Conservation (phyloP, 2,888 invertebrate species). For the Emesis furor region DNA sequence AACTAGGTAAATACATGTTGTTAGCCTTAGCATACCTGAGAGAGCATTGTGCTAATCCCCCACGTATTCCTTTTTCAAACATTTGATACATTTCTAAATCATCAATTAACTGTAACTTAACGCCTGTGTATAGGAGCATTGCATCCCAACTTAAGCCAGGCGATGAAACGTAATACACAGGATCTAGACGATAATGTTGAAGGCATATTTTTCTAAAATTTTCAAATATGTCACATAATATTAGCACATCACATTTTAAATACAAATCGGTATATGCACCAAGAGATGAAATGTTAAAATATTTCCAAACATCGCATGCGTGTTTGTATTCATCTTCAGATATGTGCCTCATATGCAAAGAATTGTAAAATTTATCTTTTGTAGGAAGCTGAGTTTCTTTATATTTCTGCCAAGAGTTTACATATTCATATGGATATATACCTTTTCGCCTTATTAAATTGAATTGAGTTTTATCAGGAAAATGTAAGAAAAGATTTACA, state of each 20-base stretch:
- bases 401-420: conserved; percentile 46
- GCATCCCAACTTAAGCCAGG: conserved; percentile 67
- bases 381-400: conserved; percentile 48
- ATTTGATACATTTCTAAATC: conserved; percentile 69
- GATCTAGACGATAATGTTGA: conserved; percentile 71
- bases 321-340: not conserved
- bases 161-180: conserved; percentile 68
- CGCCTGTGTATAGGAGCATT: conserved; percentile 60
- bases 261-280: conserved; percentile 64
- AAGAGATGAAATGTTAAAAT: not conserved
- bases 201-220: conserved; percentile 71
- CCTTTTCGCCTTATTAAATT: conserved; percentile 49
- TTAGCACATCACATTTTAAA: conserved; percentile 68
- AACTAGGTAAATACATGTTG: conserved; percentile 70
- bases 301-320: not conserved
- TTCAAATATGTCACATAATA: conserved; percentile 75
- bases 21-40: conserved; percentile 69
- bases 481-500: conserved; percentile 33
- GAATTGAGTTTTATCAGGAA: not conserved
- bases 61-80: conserved; percentile 72
- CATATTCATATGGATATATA: conserved; percentile 68
- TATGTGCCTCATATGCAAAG: conserved; percentile 34
- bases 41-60: conserved; percentile 67
- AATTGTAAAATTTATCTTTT: conserved; percentile 24
- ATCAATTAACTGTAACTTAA: conserved; percentile 65